Evolutionary conservation across 2,797 vertebrate genomes (phyloP).

Genomic region (Chloroceryle amazona): DNA sequence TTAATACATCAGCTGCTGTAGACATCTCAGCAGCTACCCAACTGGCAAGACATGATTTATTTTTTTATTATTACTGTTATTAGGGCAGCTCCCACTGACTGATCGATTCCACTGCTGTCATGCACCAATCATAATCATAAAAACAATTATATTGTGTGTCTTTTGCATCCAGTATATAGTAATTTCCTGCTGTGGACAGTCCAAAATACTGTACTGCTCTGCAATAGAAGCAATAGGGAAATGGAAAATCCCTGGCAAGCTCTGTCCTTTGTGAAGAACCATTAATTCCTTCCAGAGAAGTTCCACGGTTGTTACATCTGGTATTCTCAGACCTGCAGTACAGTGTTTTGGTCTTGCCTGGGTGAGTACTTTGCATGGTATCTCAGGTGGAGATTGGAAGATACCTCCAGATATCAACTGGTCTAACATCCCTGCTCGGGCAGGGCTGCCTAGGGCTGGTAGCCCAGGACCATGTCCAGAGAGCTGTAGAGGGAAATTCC

Average conservation of each 20-base stretch:
- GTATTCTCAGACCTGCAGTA: neutral
- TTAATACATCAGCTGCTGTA: neutral
- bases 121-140: neutral
- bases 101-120: neutral
- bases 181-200: neutral
- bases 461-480: too few relatives aligned
- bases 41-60: neutral
- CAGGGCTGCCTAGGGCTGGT: too few relatives aligned
- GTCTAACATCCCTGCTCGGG: too few relatives aligned
- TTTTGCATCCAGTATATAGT: neutral
- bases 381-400: too few relatives aligned
- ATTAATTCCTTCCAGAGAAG: neutral
- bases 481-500: too few relatives aligned
- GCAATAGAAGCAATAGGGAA: neutral
- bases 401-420: too few relatives aligned
- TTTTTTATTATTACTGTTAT: neutral
- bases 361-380: neutral
- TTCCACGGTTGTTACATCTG: neutral
- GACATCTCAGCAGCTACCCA: neutral
- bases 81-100: neutral
- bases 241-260: neutral
- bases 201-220: neutral
- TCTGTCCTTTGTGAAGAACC: neutral
- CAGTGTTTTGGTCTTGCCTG: neutral
- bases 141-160: neutral